Percentiles rank a stretch among this genome's conserved stretches.
phyloP scores from a whole-genome alignment of 1,140 invertebrate genomes.

The Drosophila biarmipes region DNA sequence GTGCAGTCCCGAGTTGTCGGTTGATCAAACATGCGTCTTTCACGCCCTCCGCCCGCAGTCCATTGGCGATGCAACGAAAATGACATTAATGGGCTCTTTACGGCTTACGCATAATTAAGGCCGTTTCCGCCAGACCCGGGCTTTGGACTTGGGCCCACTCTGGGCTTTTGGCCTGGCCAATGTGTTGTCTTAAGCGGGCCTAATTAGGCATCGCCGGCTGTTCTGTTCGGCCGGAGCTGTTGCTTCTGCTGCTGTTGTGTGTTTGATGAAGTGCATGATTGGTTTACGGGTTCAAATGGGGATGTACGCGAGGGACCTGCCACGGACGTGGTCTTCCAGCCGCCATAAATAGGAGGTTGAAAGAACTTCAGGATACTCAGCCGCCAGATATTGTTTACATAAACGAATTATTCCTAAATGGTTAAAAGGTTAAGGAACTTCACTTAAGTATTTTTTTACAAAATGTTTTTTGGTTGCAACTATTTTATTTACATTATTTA shows the following conservation, averaged over 20 bases:
- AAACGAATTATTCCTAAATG: too few species aligned
- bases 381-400: neutral
- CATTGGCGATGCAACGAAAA: slow-evolving; percentile 50
- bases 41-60: neutral
- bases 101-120: slow-evolving; percentile 77
- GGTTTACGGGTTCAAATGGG: slow-evolving; percentile 41
- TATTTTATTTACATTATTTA: neutral
- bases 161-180: slow-evolving; percentile 21
- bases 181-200: slow-evolving; percentile 70
- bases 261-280: slow-evolving; percentile 64
- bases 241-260: slow-evolving; percentile 35
- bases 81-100: slow-evolving; percentile 70
- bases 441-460: too few species aligned
- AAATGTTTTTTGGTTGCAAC: too few species aligned
- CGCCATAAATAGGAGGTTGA: neutral
- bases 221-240: slow-evolving; percentile 10
- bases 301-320: slow-evolving; percentile 2
- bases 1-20: slow-evolving; percentile 1
- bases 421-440: too few species aligned
- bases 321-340: neutral
- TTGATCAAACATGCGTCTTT: slow-evolving; percentile 18
- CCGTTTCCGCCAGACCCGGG: slow-evolving; percentile 29
- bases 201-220: slow-evolving; percentile 58
- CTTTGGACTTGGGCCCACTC: slow-evolving; percentile 10
- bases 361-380: neutral